Percentiles rank a stretch among this genome's conserved stretches.
Evolutionary conservation across 2,888 invertebrate species (phyloP).

Genomic region (Stegana nigrithorax): DNA sequence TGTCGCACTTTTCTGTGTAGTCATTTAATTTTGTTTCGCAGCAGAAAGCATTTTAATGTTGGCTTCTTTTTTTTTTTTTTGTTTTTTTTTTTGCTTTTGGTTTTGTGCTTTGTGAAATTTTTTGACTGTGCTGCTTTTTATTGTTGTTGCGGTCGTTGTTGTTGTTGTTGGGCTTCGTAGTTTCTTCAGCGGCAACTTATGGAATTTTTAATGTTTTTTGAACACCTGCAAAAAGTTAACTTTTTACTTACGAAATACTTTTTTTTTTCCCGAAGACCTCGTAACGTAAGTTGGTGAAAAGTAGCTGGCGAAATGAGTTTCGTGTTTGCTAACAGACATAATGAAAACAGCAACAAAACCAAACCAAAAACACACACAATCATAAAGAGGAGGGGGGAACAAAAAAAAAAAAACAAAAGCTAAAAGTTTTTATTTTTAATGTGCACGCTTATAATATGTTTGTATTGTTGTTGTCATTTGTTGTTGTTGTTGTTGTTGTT

Average conservation of each 20-base stretch:
- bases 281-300: slow-evolving; percentile 9
- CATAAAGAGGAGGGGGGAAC: neutral
- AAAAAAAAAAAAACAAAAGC: neutral
- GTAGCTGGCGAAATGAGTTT: slow-evolving; percentile 38
- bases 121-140: slow-evolving; percentile 33
- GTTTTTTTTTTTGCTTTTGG: slow-evolving; percentile 16
- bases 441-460: neutral
- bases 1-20: slow-evolving; percentile 52
- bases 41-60: slow-evolving; percentile 37
- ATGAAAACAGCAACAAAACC: slow-evolving; percentile 4
- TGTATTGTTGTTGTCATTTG: neutral
- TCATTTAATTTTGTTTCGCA: slow-evolving; percentile 53
- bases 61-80: slow-evolving; percentile 24
- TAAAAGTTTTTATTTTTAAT: neutral
- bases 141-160: neutral
- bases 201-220: slow-evolving; percentile 59
- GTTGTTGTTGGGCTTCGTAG: neutral
- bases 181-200: slow-evolving; percentile 23
- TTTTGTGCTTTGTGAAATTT: slow-evolving; percentile 39
- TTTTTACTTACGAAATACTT: slow-evolving; percentile 45
- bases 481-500: neutral
- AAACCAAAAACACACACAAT: slow-evolving; percentile 20
- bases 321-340: slow-evolving; percentile 26
- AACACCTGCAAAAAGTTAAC: slow-evolving; percentile 58
- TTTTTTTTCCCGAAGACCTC: slow-evolving; percentile 6